phyloP scores from a whole-genome alignment of 1,140 invertebrate species.

The Conus betulinus region DNA sequence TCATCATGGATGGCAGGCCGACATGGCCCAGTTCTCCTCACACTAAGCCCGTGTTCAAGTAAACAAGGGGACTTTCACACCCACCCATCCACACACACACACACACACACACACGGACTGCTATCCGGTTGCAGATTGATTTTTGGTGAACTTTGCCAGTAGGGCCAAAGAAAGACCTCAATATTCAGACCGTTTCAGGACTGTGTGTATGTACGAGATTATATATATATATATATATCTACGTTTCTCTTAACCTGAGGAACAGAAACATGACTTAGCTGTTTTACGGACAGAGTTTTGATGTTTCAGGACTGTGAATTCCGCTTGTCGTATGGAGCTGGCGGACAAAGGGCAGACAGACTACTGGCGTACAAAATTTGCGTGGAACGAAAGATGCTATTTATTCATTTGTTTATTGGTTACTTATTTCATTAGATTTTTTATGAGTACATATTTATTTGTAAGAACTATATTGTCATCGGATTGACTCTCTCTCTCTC shows the following conservation, averaged over 20 bases:
- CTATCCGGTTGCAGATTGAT: background rate
- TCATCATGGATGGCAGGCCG: background rate
- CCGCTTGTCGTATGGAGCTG: too few species aligned
- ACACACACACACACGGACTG: too few species aligned
- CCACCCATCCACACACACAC: too few species aligned
- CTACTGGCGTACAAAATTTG: background rate
- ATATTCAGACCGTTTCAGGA: background rate
- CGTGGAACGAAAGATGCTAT: background rate
- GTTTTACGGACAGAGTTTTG: too few species aligned
- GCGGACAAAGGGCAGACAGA: background rate
- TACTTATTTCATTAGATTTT: background rate
- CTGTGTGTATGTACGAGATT: too few species aligned
- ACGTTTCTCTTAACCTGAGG: too few species aligned
- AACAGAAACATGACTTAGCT: too few species aligned
- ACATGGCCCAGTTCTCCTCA: background rate
- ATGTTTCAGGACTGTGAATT: too few species aligned
- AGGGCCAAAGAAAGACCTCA: background rate
- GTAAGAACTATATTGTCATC: background rate
- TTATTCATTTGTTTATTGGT: background rate
- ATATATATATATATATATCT: background rate
- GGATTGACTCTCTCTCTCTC: background rate
- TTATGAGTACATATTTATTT: background rate
- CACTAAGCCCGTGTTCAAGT: background rate
- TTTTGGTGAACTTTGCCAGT: background rate
- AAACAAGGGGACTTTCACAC: background rate